phyloP scores from a whole-genome alignment of 2,113 vertebrate species.

The Porphyrio hochstetteri region DNA sequence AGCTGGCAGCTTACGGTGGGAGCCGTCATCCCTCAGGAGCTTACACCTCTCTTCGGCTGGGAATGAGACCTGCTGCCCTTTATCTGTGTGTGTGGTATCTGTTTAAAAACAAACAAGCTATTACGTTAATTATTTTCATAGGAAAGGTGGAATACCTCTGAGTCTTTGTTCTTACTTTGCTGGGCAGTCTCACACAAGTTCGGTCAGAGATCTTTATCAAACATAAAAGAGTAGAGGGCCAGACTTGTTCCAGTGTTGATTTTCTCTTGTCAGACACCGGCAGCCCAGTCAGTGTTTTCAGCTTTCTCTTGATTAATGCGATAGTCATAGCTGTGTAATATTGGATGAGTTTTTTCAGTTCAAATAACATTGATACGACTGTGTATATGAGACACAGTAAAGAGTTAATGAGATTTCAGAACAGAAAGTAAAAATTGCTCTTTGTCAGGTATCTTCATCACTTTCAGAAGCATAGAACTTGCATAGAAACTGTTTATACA shows the following conservation, averaged over 20 bases:
- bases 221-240: neutral
- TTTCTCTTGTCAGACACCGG: neutral
- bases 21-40: neutral
- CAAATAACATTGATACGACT: neutral
- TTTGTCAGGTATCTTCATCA: neutral
- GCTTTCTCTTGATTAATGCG: neutral
- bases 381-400: neutral
- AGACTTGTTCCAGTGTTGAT: neutral
- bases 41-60: accelerated
- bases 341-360: neutral
- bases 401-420: neutral
- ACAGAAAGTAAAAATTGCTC: neutral
- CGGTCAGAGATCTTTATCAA: neutral
- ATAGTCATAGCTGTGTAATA: neutral
- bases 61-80: neutral
- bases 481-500: neutral
- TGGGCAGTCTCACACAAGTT: neutral
- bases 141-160: neutral
- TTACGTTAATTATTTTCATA: accelerated
- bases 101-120: neutral
- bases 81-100: neutral
- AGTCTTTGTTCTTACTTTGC: accelerated
- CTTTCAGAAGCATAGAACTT: neutral
- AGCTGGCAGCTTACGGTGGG: neutral
- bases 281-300: neutral